phyloP scores from a whole-genome alignment of 2,113 vertebrate genomes.

The Eudorcas thomsonii region DNA sequence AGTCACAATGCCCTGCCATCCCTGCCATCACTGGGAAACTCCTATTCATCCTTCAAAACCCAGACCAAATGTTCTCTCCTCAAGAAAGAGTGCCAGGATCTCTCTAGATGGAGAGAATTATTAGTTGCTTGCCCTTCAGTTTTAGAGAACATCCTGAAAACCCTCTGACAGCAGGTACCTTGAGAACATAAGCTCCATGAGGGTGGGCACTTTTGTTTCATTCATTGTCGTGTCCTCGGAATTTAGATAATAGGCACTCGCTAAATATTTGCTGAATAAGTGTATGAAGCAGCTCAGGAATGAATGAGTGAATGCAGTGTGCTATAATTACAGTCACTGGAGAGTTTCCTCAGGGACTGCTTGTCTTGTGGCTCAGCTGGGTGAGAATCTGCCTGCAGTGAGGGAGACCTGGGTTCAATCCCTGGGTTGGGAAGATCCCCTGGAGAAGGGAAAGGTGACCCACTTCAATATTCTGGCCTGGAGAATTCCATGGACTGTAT shows the following conservation, averaged over 20 bases:
- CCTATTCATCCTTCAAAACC: background rate
- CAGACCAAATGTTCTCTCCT: background rate
- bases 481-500: background rate
- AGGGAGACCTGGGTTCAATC: background rate
- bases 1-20: background rate
- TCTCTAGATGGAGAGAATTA: background rate
- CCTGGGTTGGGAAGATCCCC: background rate
- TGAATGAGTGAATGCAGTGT: background rate
- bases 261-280: background rate
- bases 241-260: background rate
- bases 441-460: background rate
- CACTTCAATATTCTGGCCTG: background rate
- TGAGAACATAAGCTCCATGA: fast-evolving
- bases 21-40: background rate
- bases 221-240: background rate
- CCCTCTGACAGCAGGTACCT: background rate
- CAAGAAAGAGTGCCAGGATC: background rate
- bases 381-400: background rate
- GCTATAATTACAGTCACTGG: background rate
- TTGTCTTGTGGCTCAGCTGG: background rate
- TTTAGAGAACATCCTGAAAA: background rate
- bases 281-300: background rate
- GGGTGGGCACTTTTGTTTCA: background rate
- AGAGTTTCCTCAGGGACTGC: background rate
- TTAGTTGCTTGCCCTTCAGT: background rate